These are phyloP conservation scores for Corythaixoides concolor DNA, from an alignment of 2,113 vertebrate species.

Conservation along the genomic window DNA sequence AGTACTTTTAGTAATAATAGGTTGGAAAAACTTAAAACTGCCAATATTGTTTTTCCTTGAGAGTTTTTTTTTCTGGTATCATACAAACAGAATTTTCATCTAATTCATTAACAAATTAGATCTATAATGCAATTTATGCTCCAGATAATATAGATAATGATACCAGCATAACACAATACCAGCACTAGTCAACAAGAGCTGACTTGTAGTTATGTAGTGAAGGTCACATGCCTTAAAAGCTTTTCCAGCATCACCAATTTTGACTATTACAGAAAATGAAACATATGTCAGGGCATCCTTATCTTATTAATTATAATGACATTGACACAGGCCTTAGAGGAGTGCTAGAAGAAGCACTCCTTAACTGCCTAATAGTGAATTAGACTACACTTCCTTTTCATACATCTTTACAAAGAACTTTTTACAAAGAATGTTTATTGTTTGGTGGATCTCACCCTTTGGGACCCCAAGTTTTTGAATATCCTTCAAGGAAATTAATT, in stretches of 20 bases:
- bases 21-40: background rate
- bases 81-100: background rate
- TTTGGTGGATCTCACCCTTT: background rate
- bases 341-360: background rate
- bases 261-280: constrained; percentile 35
- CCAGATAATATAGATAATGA: background rate
- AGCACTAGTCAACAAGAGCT: background rate
- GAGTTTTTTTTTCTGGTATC: background rate
- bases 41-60: background rate
- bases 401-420: background rate
- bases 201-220: background rate
- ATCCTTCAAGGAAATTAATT: background rate
- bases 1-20: background rate
- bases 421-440: background rate
- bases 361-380: background rate
- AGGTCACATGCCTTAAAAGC: background rate
- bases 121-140: background rate
- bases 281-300: background rate
- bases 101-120: background rate
- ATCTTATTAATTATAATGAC: constrained; percentile 26
- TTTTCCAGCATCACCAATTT: constrained; percentile 7
- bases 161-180: background rate
- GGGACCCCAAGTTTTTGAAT: background rate
- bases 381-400: background rate
- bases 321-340: background rate